Conservation (phyloP, 2,113 vertebrate genomes). For the Manacus vitellinus region DNA sequence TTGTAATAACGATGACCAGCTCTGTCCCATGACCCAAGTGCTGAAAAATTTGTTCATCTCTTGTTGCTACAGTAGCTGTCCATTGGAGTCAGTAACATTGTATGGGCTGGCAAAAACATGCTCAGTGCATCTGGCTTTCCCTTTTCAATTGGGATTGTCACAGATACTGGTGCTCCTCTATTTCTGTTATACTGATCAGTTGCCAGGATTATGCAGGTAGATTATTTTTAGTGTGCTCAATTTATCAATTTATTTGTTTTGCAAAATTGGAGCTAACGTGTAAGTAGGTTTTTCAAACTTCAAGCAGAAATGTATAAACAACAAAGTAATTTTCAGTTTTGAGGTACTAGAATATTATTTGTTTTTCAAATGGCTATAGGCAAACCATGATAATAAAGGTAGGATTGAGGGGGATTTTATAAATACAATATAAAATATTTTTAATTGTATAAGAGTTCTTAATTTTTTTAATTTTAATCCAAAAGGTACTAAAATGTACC, state of each 20-base stretch:
- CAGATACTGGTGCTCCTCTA: not conserved
- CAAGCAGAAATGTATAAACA: not conserved
- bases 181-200: not conserved
- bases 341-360: not conserved
- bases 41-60: not conserved
- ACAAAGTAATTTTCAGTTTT: not conserved
- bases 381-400: not conserved
- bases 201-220: not conserved
- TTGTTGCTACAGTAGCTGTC: not conserved
- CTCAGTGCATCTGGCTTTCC: not conserved
- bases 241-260: not conserved
- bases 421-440: not conserved
- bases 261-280: not conserved
- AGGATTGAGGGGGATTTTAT: not conserved
- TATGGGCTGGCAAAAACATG: not conserved
- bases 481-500: not conserved
- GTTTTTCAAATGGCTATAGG: not conserved
- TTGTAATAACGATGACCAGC: not conserved
- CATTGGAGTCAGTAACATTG: not conserved
- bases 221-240: not conserved
- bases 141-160: not conserved
- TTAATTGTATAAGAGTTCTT: not conserved
- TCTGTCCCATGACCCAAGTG: not conserved
- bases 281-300: not conserved
- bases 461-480: accelerated